Evolutionary conservation across 2,113 vertebrate species (phyloP), one percentile per base, ranked within the genome.

Genomic region (Cisticola juncidis): DNA sequence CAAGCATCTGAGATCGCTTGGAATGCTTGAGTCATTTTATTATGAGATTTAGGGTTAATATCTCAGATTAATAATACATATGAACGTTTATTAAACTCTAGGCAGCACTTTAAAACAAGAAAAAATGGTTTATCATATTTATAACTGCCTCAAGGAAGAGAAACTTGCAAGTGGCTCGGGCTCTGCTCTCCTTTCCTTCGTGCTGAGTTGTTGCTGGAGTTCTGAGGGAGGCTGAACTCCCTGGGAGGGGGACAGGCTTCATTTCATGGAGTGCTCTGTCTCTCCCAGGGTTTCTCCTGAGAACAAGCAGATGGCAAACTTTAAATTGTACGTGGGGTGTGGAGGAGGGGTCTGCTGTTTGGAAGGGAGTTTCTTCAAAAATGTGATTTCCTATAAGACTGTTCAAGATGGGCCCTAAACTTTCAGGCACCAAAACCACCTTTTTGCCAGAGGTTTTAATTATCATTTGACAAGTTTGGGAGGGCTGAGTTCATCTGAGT

Each of bases 1-100:
- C 81, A 94, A 92, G 88, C 72, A 79, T 71, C 73, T 62, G 94
- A 96, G 92, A 94, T 92, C 36, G 26, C 56, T 94, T 94, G 92
- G 66, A 82, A 77, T 88, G 93, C 74, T 76, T 73, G 93, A 95
- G 78, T 95, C 82, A 90, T 88, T 93, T 97, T 93, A 93, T 95
- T 95, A 51, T 60, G 77, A 54, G 79, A 81, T 83, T 77, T 91
- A 64, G 70, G 44, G 83, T 95, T 96, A 97, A 93, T 94, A 94
- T 91, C 83, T 42, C 66, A 76, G 71, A 91, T 90, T 95, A 88
- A 90, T 97, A 97, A 91, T 93, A 92, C 73, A 89, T 88, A 53
- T 64, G 54, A 95, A 19, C 53, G 66, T 93, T 91, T 94, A 88
- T 96, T 88, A 96, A 95, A 96, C 93, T 96, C 96, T 65, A 94